A percentile compares a stretch with the other conserved stretches of the same genome.
Evolutionary conservation across 2,113 vertebrate species (phyloP).

Genomic region (Lagopus muta): DNA sequence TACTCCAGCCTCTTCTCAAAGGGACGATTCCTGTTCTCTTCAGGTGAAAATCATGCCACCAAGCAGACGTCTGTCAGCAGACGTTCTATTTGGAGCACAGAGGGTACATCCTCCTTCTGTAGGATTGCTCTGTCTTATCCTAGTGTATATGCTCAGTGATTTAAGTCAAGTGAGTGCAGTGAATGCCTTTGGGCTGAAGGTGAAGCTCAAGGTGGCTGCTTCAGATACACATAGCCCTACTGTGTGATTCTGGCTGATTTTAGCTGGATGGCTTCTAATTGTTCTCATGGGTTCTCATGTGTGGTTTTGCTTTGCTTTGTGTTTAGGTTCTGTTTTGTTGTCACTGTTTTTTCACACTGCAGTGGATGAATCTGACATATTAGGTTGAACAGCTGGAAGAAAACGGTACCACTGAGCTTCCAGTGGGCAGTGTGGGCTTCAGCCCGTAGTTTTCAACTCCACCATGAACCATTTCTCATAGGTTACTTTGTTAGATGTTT

Average conservation of each 20-base stretch:
- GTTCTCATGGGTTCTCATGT: background rate
- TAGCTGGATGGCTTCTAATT: background rate
- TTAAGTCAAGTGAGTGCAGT: accelerated
- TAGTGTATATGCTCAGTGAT: accelerated
- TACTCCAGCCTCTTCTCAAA: background rate
- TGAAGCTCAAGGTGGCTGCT: background rate
- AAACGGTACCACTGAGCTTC: background rate
- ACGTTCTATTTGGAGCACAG: background rate
- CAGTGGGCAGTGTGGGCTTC: background rate
- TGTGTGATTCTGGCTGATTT: background rate
- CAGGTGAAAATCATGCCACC: background rate
- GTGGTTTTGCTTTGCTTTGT: background rate
- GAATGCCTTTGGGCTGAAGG: background rate
- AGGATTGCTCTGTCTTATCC: background rate
- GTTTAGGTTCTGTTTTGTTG: background rate
- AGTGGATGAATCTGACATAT: background rate
- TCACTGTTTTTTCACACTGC: background rate
- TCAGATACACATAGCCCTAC: background rate
- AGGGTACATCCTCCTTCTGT: background rate
- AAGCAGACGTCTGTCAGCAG: background rate
- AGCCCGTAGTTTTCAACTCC: background rate
- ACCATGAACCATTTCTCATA: background rate
- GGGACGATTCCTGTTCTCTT: background rate
- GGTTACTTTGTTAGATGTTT: background rate
- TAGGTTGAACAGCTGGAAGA: background rate